Evolutionary conservation across 2,888 invertebrate species (phyloP).

Genomic region (Sphaerophoria taeniata): DNA sequence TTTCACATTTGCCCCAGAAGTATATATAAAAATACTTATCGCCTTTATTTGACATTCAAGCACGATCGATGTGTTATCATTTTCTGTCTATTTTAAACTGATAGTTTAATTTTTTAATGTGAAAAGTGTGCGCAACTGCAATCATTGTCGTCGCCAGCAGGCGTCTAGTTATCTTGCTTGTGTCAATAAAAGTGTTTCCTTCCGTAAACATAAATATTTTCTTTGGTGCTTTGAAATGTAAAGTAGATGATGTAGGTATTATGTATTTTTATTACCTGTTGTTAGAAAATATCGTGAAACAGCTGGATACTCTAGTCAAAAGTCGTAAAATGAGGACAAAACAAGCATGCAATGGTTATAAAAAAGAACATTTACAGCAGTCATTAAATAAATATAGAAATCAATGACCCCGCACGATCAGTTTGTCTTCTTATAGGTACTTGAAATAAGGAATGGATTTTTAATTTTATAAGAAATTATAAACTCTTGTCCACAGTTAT

Average conservation of each 20-base stretch:
- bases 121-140: not conserved
- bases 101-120: not conserved
- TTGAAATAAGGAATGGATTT: too few relatives aligned
- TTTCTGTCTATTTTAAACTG: slow-evolving; percentile 35
- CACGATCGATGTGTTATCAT: slow-evolving; percentile 2
- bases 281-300: too few relatives aligned
- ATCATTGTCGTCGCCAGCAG: not conserved
- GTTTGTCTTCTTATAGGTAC: too few relatives aligned
- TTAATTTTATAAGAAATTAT: too few relatives aligned
- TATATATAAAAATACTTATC: not conserved
- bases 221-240: not conserved
- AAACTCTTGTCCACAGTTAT: too few relatives aligned
- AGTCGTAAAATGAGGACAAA: too few relatives aligned
- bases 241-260: not conserved
- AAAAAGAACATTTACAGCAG: too few relatives aligned
- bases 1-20: not conserved
- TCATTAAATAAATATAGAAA: too few relatives aligned
- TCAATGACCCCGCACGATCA: too few relatives aligned
- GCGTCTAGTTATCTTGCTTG: not conserved
- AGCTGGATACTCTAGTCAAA: too few relatives aligned
- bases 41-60: not conserved
- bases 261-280: too few relatives aligned
- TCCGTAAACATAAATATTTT: not conserved
- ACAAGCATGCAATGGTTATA: too few relatives aligned
- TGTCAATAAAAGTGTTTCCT: not conserved